Percentiles rank a stretch among this genome's conserved stretches.
These are phyloP conservation scores for Tromatobia lineatoria DNA, from an alignment of 2,888 invertebrate species.

Conservation along the genomic window DNA sequence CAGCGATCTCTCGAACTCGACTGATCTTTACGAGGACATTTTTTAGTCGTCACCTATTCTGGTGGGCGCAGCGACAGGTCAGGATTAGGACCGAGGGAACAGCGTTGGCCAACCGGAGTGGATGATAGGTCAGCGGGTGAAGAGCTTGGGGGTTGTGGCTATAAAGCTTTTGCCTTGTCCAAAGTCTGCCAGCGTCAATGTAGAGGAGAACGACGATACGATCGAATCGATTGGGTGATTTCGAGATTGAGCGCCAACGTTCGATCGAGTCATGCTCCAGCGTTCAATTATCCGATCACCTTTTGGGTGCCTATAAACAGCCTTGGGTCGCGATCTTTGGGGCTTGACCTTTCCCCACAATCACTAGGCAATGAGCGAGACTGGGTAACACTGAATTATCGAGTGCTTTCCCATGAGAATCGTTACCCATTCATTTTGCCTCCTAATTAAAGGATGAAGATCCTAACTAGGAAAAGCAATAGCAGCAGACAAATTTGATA, in stretches of 20 bases:
- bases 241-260: slow-evolving; percentile 58
- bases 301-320: slow-evolving; percentile 50
- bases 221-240: slow-evolving; percentile 66
- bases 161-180: slow-evolving; percentile 36
- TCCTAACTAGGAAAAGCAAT: slow-evolving; percentile 36
- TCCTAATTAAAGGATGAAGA: slow-evolving; percentile 44
- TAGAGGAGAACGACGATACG: slow-evolving; percentile 46
- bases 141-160: slow-evolving; percentile 20
- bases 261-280: slow-evolving; percentile 52
- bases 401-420: slow-evolving; percentile 51
- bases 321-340: slow-evolving; percentile 34
- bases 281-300: slow-evolving; percentile 58
- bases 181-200: slow-evolving; percentile 19
- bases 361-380: slow-evolving; percentile 13
- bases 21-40: slow-evolving; percentile 72
- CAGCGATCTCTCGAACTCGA: slow-evolving; percentile 66
- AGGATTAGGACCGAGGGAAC: slow-evolving; percentile 12
- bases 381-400: slow-evolving; percentile 57
- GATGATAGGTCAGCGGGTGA: slow-evolving; percentile 26
- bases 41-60: slow-evolving; percentile 60
- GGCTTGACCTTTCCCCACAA: slow-evolving; percentile 44
- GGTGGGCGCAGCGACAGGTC: not conserved
- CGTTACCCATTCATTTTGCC: slow-evolving; percentile 61
- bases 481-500: slow-evolving; percentile 46
- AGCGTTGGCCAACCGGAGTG: slow-evolving; percentile 24